A percentile compares a stretch with the other conserved stretches of the same genome.
phyloP scores from a whole-genome alignment of 2,888 invertebrate species.

The Standfussiana lucernea region DNA sequence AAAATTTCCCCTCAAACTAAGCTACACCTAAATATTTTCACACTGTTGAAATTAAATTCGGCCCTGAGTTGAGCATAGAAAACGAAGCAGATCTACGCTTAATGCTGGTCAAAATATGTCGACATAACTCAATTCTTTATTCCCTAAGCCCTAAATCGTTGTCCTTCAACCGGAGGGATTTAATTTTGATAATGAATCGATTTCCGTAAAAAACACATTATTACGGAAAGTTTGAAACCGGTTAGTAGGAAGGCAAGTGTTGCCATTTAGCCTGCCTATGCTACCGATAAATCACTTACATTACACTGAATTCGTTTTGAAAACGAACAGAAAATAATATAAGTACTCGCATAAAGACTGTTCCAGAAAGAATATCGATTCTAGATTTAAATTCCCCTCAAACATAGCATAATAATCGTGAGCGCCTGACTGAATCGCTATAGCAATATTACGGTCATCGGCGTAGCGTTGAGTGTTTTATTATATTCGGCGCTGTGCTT shows the following conservation, averaged over 20 bases:
- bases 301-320: neutral
- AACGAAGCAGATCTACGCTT: neutral
- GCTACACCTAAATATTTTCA: neutral
- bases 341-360: neutral
- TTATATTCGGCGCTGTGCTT: conserved; percentile 33
- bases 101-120: neutral
- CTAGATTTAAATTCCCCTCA: conserved; percentile 28
- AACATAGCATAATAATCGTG: conserved; percentile 23
- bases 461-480: conserved; percentile 39
- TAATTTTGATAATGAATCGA: neutral
- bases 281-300: neutral
- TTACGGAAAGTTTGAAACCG: neutral
- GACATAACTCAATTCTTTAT: neutral
- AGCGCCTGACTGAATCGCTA: conserved; percentile 54
- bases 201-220: neutral
- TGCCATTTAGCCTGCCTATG: neutral
- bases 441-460: conserved; percentile 57
- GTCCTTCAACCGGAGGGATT: neutral
- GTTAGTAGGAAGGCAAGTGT: neutral
- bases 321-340: conserved; percentile 1
- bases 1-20: neutral
- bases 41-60: neutral
- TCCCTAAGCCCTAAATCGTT: neutral
- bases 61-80: too few species aligned
- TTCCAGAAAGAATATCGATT: conserved; percentile 8